A percentile compares a stretch with the other conserved stretches of the same genome.
Evolutionary conservation across 2,888 invertebrate species (phyloP).

Genomic region (Pogonocherus hispidulus): DNA sequence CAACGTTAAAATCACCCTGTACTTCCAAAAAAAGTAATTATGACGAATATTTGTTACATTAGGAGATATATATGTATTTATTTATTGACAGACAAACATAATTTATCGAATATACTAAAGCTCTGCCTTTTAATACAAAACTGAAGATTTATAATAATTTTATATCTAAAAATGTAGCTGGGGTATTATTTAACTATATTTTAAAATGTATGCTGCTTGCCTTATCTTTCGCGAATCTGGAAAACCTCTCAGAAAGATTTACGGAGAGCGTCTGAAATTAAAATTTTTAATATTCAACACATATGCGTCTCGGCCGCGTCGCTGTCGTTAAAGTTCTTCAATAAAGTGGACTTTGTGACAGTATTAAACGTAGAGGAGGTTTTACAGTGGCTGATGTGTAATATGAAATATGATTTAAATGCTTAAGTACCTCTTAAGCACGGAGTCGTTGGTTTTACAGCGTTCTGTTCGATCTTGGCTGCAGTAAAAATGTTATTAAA

Average conservation of each 20-base stretch:
- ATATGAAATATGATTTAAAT: conserved; percentile 17
- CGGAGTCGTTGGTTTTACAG: conserved; percentile 4
- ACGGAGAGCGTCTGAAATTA: conserved; percentile 2
- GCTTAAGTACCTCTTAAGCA: conserved; percentile 14
- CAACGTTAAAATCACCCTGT: too few relatives aligned
- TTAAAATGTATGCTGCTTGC: background rate
- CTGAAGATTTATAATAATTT: too few relatives aligned
- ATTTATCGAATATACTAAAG: too few relatives aligned
- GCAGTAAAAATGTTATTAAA: conserved; percentile 7
- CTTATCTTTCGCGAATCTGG: background rate
- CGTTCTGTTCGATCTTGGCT: background rate
- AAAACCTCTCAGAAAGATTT: background rate
- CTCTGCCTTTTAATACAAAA: too few relatives aligned
- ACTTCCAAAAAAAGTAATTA: too few relatives aligned
- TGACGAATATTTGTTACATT: too few relatives aligned
- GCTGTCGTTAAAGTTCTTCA: conserved; percentile 1
- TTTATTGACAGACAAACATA: too few relatives aligned
- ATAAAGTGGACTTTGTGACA: conserved; percentile 15
- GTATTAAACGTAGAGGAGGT: conserved; percentile 10
- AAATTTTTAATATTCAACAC: conserved; percentile 39
- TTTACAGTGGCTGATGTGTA: conserved; percentile 5
- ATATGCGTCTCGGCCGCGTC: conserved; percentile 13
- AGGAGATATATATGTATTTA: too few relatives aligned
- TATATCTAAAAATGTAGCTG: too few relatives aligned
- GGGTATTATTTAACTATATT: too few relatives aligned